Evolutionary conservation across 2,113 vertebrate species (phyloP), one percentile per base, ranked within the genome.

Genomic region (Stercorarius parasiticus): DNA sequence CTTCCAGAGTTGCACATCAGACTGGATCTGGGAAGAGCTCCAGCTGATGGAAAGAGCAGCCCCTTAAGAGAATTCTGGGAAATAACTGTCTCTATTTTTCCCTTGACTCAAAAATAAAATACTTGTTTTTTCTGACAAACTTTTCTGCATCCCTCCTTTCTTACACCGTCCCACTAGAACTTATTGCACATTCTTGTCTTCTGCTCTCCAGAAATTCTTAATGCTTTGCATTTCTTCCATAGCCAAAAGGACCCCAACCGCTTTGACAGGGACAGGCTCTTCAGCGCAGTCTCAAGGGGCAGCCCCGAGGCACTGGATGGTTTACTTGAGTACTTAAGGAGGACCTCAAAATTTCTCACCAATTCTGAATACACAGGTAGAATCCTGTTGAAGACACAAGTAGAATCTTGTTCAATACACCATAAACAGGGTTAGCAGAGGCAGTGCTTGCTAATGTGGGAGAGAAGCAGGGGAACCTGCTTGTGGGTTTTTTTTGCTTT

Each of bases 301-400:
- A 97, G 98, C 15, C 97, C 98, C 0, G 83, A 86, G 55, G 96
- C 97, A 3, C 97, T 99, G 92, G 92, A 98, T 3, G 98, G 98
- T 22, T 97, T 99, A n/a, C 47, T 97, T 2, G 96, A 97, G n/a
- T 99, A 99, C 90, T 97, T 99, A 93, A 45, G 74, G 27, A 96
- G 83, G 82, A 98, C 90, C 72, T 98, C 97, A 97, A 99, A 99
- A 94, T 98, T 97, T 61, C 99, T 99, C 92, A 99, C 98, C 0
- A 98, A 99, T 96, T 94, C 98, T 1, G 95, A 98, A 71, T 99
- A 99, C 98, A 98, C 98, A 99, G 98, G 98, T 98, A 97, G 25
- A 29, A 55, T 18, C 17, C n/a, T 7, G 42, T 82, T n/a, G 53
- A 65, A 21, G 47, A 13, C 14, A 47, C 19, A 99, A 98, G 98